Evolutionary conservation across 2,797 vertebrate species (phyloP), one percentile per base, ranked within the genome.

Genomic region (Tenualosa ilisha): DNA sequence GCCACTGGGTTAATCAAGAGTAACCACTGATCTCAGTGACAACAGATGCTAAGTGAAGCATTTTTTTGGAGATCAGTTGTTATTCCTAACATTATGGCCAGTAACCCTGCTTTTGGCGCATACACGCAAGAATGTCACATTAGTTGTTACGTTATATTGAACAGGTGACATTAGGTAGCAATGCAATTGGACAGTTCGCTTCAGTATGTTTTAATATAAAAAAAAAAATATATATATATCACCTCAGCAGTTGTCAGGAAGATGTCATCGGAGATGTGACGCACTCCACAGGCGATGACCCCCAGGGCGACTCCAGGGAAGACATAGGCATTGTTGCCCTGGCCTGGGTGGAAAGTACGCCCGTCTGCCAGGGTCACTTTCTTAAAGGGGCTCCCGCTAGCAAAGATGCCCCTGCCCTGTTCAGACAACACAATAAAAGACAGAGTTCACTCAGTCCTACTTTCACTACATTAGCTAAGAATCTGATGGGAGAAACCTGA

Each of bases 171-270:
- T n/a, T 24, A n/a, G 5, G 59, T 8, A 24, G 59, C 6, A 61
- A 61, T n/a, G 59, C 7, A 6, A 8, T 0, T 61, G 3, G 20
- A 8, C 59, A 24, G 22, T n/a, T 61, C n/a, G 5, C 20, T 20
- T 59, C 0, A 0, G 17, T 59, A 17, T 22, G 3, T 24, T 22
- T 61, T 6, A 7, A 6, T 61, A 40, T 79, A 40, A 20, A n/a
- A n/a, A n/a, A n/a, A n/a, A n/a, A n/a, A n/a, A 56, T 2, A 13
- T 53, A 4, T 53, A 5, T 53, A 53, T 53, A 6, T 82, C 88
- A 99, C 98, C 97, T 99, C 97, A 88, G 98, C 98, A 0, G 97
- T 98, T 89, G 97, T 95, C 90, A 99, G 97, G 93, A 99, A 99
- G 92, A 99, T 90, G 24, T 99, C 98, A 0, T 99, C 97, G 0